These are phyloP conservation scores for Centropus unirufus DNA, from an alignment of 2,113 vertebrate genomes.

Conservation along the genomic window DNA sequence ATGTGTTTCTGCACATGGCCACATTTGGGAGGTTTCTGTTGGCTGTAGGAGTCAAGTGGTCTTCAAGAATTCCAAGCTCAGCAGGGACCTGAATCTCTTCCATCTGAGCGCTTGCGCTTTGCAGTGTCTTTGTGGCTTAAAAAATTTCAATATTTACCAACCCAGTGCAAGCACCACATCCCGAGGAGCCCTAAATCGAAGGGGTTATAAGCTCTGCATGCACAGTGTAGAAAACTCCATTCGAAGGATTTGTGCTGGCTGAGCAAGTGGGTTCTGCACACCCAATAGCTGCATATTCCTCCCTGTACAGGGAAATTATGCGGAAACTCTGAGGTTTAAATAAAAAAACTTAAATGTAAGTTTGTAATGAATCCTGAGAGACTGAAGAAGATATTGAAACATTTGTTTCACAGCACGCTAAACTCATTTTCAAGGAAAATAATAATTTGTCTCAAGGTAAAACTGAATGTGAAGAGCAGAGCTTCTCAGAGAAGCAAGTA, in stretches of 20 bases:
- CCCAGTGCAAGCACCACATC: background rate
- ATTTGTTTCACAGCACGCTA: background rate
- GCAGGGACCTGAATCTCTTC: background rate
- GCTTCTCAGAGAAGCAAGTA: background rate
- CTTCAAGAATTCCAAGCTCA: slow-evolving; percentile 13
- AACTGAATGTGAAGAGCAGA: background rate
- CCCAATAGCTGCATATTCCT: background rate
- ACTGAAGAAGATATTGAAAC: background rate
- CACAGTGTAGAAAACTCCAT: background rate
- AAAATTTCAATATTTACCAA: slow-evolving; percentile 5
- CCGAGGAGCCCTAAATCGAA: background rate
- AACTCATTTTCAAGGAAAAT: background rate
- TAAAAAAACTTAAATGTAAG: slow-evolving; percentile 21
- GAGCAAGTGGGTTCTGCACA: background rate
- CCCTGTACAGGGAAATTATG: background rate
- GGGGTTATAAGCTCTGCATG: background rate
- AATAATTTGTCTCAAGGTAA: background rate
- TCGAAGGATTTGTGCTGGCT: background rate
- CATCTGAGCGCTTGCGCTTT: background rate
- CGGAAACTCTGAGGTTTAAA: background rate
- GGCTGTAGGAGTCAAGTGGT: slow-evolving; percentile 1
- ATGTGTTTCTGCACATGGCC: background rate
- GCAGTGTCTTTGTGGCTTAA: background rate
- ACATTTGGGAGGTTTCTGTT: background rate
- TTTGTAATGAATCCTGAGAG: background rate